Percentiles rank a stretch among this genome's conserved stretches.
Conservation (phyloP, 2,113 vertebrate genomes). For the Scalopus aquaticus region DNA sequence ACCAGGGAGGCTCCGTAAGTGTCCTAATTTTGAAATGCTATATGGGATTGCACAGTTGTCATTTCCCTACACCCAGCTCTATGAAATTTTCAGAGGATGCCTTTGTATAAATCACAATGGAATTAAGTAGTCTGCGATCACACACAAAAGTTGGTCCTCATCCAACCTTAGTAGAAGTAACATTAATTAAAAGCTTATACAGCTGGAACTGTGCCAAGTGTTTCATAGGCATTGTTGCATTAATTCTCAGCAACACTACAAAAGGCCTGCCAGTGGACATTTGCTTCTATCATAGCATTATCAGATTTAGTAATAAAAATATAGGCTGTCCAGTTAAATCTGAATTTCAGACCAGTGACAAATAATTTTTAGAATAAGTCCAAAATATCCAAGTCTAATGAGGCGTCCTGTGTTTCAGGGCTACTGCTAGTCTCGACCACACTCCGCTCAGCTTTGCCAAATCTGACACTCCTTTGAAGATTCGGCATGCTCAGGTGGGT, state of each 20-base stretch:
- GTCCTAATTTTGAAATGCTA: not conserved
- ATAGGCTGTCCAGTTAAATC: not conserved
- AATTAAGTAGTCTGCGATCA: not conserved
- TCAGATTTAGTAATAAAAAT: conserved; percentile 20
- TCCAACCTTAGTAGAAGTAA: not conserved
- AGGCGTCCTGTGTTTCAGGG: not conserved
- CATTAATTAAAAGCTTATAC: not conserved
- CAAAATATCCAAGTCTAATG: not conserved
- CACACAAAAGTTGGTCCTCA: not conserved
- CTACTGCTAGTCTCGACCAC: not conserved
- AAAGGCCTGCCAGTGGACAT: not conserved
- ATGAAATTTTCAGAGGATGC: not conserved
- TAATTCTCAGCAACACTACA: not conserved
- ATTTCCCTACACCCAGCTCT: too few species aligned
- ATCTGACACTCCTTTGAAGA: not conserved
- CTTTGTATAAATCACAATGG: not conserved
- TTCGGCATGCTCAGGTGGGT: rapidly evolving
- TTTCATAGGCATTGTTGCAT: not conserved
- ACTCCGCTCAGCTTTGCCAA: not conserved
- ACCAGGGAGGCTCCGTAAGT: too few species aligned
- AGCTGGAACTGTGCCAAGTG: not conserved
- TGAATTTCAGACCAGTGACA: not conserved
- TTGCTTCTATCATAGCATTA: not conserved
- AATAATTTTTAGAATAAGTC: not conserved
- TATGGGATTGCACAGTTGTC: not conserved